Percentiles rank a stretch among this genome's conserved stretches.
Evolutionary conservation across 2,888 invertebrate species (phyloP).

Genomic region (Desoria tigrina): DNA sequence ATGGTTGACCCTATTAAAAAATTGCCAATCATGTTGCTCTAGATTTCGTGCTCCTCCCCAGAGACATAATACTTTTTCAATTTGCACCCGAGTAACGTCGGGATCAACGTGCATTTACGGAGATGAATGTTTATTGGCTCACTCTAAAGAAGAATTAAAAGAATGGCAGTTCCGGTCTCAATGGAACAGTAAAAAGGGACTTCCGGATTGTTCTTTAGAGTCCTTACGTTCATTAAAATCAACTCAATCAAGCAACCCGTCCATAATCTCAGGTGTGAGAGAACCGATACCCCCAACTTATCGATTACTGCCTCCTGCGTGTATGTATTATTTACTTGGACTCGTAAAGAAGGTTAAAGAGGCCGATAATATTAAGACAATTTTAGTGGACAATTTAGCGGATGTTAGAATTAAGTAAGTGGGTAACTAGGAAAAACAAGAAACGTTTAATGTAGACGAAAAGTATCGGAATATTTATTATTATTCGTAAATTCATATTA

Average conservation of each 20-base stretch:
- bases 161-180: conserved; percentile 67
- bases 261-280: conserved; percentile 15
- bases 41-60: conserved; percentile 48
- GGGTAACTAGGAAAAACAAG: not conserved
- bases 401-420: conserved; percentile 48
- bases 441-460: not conserved
- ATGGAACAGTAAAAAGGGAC: conserved; percentile 22
- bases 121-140: conserved; percentile 72
- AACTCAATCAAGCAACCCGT: not conserved
- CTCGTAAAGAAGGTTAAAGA: conserved; percentile 45
- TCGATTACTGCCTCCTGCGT: conserved; percentile 28
- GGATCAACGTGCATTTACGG: conserved; percentile 67
- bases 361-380: conserved; percentile 38
- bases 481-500: too few species aligned
- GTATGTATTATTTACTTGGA: conserved; percentile 45
- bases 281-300: conserved; percentile 29
- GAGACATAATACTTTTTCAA: conserved; percentile 44
- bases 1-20: not conserved
- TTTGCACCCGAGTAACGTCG: conserved; percentile 53
- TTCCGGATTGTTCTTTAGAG: too few species aligned
- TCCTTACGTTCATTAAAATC: not conserved
- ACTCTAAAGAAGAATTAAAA: conserved; percentile 68
- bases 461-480: conserved; percentile 3
- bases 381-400: conserved; percentile 43
- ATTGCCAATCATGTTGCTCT: not conserved